Base-by-base conservation (phyloP, 2,113 vertebrate species). In the Pao palembangensis region DNA sequence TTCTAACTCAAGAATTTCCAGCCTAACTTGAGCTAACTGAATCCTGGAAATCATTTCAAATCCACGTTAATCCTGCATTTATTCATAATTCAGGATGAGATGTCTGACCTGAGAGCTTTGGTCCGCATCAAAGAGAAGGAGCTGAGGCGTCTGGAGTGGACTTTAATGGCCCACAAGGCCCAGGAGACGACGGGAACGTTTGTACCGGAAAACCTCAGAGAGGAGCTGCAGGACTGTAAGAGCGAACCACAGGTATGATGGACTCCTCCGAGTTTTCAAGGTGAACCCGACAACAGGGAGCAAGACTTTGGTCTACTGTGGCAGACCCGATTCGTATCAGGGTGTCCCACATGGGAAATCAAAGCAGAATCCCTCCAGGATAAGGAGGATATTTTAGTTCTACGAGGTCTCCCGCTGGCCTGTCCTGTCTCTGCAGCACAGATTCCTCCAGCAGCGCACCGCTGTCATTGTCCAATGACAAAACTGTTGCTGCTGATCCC, bases 51-150 rank as follows among this genome's bases (percentile, higher is more conserved):
- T 38, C 34, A 38, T 12, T 12, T 38, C 8, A 38, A 8, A 12
- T 38, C 34, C 10, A 1, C 34, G 34, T 12, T 38, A 12, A 38
- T 38, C 1, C 34, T 38, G 34, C 11, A 1, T 38, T 11, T 11
- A 38, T 12, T 38, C 34, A 12, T 12, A 38, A 38, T 61, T 34
- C 66, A 98, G 96, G 94, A 96, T 83, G 88, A 90, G 38, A 91
- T 96, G 88, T 91, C 89, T 0, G 92, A 94, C 53, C 78, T 95
- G 73, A 87, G 85, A 62, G 86, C 74, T 51, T 65, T 55, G 25
- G 86, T 94, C 41, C 92, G 92, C 51, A 87, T 95, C 23, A 83
- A 64, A 2, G 90, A 93, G 78, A 90, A 88, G 54, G 93, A 96
- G 73, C 91, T 92, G 67, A 51, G 88, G 18, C 85, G 87, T 12